Evolutionary conservation across 2,888 invertebrate genomes (phyloP).

Genomic region (Diachrysia chrysitis): DNA sequence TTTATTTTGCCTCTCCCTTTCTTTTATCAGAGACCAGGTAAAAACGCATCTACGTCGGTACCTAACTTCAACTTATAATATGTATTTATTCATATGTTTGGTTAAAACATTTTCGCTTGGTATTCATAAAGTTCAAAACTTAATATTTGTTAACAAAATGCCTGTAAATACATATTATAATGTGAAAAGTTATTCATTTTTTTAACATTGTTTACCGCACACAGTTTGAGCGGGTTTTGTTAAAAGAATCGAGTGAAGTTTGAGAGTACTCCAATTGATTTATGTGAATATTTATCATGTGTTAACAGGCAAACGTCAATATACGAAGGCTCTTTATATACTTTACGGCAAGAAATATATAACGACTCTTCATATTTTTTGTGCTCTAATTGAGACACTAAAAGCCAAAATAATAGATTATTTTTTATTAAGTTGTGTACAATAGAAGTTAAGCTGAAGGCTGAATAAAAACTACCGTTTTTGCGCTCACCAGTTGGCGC

Average conservation of each 20-base stretch:
- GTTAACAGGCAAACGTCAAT: not conserved
- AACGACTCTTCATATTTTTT: too few species aligned
- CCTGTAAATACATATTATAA: constrained; percentile 3
- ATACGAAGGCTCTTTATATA: not conserved
- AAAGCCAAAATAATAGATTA: too few species aligned
- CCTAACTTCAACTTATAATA: not conserved
- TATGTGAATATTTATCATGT: constrained; percentile 40
- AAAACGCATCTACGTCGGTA: not conserved
- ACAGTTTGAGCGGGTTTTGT: constrained; percentile 19
- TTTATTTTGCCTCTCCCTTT: too few species aligned
- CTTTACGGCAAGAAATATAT: too few species aligned
- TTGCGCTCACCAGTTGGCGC: too few species aligned
- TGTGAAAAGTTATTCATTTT: constrained; percentile 24
- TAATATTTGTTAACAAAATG: constrained; percentile 11
- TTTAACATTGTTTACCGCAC: constrained; percentile 34
- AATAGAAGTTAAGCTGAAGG: too few species aligned
- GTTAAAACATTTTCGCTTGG: constrained; percentile 10
- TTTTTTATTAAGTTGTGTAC: too few species aligned
- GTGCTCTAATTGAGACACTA: too few species aligned
- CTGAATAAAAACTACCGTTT: too few species aligned
- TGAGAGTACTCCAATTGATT: constrained; percentile 35
- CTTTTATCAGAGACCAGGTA: too few species aligned
- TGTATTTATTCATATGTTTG: not conserved
- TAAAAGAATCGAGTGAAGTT: constrained; percentile 28
- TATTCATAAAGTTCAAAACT: constrained; percentile 16